Percentiles rank a stretch among this genome's conserved stretches.
These are phyloP conservation scores for Myrmecobius fasciatus DNA, from an alignment of 2,113 vertebrate genomes.

Conservation along the genomic window DNA sequence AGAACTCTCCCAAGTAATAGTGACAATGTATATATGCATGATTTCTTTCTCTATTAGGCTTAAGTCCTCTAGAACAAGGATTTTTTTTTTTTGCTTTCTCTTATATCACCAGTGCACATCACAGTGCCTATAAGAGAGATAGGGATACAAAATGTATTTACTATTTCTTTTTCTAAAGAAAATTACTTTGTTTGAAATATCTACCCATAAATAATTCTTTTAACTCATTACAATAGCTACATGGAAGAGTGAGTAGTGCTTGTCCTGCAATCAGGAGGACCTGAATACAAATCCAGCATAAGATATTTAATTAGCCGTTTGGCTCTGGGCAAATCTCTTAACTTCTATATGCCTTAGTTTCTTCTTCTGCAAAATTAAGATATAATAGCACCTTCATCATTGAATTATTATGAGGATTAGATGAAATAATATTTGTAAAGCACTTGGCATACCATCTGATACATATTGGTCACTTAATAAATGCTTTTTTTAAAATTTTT, in stretches of 20 bases:
- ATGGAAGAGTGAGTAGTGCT: not conserved
- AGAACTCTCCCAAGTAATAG: not conserved
- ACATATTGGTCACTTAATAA: not conserved
- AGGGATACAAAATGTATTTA: not conserved
- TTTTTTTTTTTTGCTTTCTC: not conserved
- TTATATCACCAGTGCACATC: not conserved
- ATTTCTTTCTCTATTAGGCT: not conserved
- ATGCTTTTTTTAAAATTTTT: no score
- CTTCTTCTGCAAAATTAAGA: not conserved
- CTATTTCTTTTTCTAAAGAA: not conserved
- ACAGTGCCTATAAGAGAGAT: not conserved
- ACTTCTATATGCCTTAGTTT: not conserved
- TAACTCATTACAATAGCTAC: not conserved
- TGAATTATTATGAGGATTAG: not conserved
- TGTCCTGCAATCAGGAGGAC: not conserved
- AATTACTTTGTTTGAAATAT: conserved; percentile 68
- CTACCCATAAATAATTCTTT: not conserved
- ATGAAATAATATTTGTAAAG: not conserved
- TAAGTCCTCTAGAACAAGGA: not conserved
- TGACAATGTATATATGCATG: not conserved
- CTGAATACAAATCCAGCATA: not conserved
- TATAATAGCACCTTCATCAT: not conserved
- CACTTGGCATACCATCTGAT: not conserved
- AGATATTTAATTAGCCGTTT: not conserved
- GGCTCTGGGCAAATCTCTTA: not conserved